Evolutionary conservation across 1,140 invertebrate genomes (phyloP).

Genomic region (Semibalanus balanoides): DNA sequence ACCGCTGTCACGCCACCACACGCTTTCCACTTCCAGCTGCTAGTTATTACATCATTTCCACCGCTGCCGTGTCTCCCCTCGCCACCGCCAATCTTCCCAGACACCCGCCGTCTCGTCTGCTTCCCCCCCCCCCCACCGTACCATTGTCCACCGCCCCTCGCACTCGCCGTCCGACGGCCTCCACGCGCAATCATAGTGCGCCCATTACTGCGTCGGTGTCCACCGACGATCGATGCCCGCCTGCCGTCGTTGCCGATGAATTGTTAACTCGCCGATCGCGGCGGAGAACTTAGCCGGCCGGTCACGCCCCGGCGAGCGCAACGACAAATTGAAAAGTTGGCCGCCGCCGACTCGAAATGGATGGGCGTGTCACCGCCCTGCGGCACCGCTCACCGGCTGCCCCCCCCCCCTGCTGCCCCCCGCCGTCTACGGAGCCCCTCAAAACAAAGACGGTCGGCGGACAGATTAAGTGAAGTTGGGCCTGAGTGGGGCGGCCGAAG

Average conservation of each 20-base stretch:
- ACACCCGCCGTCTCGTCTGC: too few relatives aligned
- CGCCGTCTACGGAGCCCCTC: neutral
- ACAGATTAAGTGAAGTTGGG: neutral
- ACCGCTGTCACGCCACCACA: too few relatives aligned
- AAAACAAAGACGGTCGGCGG: neutral
- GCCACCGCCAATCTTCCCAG: too few relatives aligned
- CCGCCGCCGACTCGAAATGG: neutral
- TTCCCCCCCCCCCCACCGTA: too few relatives aligned
- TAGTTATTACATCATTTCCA: too few relatives aligned
- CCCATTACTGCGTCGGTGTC: neutral
- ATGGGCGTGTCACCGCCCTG: neutral
- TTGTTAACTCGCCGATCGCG: neutral
- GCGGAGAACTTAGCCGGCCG: neutral
- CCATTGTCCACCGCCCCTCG: neutral
- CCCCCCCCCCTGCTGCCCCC: too few relatives aligned
- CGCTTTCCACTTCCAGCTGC: too few relatives aligned
- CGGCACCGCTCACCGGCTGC: neutral
- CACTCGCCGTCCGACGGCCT: too few relatives aligned
- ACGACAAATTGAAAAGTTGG: constrained; percentile 2
- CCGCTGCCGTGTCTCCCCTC: too few relatives aligned
- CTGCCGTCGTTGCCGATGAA: neutral
- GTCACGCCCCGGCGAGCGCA: neutral
- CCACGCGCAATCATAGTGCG: neutral
- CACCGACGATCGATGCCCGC: neutral
- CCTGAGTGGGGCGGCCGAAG: neutral